Base-by-base conservation (phyloP, 2,797 vertebrate species). In the Coregonus ussuriensis region DNA sequence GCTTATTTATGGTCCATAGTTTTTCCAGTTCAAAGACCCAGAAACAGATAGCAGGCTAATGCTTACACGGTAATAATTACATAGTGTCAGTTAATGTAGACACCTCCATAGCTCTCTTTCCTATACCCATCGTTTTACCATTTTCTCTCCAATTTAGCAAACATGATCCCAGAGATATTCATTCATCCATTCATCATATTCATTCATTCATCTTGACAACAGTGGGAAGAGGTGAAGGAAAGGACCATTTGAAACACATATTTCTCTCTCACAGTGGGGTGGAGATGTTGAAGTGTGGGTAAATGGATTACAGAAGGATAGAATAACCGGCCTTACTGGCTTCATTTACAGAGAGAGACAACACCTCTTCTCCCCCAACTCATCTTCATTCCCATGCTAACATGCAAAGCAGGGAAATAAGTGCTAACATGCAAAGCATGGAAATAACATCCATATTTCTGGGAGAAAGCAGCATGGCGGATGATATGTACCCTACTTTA, bases 181-280 rank as follows among this genome's bases (percentile, higher is more conserved):
- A 85, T 87, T 81, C 78, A 79, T 71, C 74, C 72, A 86, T 82
- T 69, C 25, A 54, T 47, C 41, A 47, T 47, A 47, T 47, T 47
- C 7, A 47, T 47, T 9, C 41, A 47, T 9, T 47, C 9, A 47
- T 47, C 7, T 47, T 47, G 83, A 84, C 51, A 4, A 16, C 78
- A 81, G 83, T 83, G 72, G 79, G 82, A 85, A 81, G 35, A 78
- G 79, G 81, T 25, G 67, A 73, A 84, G 56, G 52, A 68, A 79
- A 75, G 77, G 47, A 76, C 13, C 41, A 47, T 47, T 47, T 47
- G 7, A 47, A 47, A 47, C 82, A 82, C 77, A 81, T 71, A 77
- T 29, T 51, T 67, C 76, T 75, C 52, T 70, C 70, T 77, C 59
- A 79, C 67, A 66, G 54, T 53, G 69, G 73, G 70, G 47, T 66